Evolutionary conservation across 2,797 vertebrate species (phyloP).

Genomic region (Sebastes vulpes): DNA sequence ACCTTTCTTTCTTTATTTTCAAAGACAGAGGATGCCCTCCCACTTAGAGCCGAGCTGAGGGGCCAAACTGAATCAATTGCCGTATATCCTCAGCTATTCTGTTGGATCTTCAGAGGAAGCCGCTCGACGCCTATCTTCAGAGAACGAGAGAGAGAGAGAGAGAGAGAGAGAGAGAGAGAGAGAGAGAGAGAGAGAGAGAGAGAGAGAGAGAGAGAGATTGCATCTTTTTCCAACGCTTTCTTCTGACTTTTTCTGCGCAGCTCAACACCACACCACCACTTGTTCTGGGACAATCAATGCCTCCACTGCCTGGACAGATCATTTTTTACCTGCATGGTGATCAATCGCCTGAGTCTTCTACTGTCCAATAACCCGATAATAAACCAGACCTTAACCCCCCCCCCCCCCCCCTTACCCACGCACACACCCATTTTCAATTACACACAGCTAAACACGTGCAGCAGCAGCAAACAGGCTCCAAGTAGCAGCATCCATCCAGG

Average conservation of each 20-base stretch:
- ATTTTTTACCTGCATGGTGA: conserved; percentile 65
- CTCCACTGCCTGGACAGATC: conserved; percentile 40
- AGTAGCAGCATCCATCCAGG: conserved; percentile 33
- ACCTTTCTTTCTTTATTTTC: conserved; percentile 19
- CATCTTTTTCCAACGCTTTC: conserved; percentile 5
- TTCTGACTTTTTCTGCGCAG: background rate
- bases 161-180: background rate
- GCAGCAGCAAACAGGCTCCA: background rate
- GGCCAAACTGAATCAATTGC: conserved; percentile 27
- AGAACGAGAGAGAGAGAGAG: background rate
- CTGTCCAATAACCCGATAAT: conserved; percentile 62
- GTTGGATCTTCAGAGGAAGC: conserved; percentile 55
- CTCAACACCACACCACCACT: conserved; percentile 12
- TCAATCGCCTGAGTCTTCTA: conserved; percentile 21
- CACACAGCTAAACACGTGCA: conserved; percentile 35
- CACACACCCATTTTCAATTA: conserved; percentile 45
- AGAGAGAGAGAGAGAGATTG: background rate
- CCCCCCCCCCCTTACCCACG: background rate
- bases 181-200: background rate
- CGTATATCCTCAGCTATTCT: conserved; percentile 35
- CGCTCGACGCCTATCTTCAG: background rate
- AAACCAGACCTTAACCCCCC: background rate
- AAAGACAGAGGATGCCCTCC: conserved; percentile 26
- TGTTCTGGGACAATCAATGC: conserved; percentile 62
- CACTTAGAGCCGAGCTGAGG: conserved; percentile 22